Conservation (phyloP, 2,113 vertebrate species). For the Rhynchopsitta pachyrhyncha region DNA sequence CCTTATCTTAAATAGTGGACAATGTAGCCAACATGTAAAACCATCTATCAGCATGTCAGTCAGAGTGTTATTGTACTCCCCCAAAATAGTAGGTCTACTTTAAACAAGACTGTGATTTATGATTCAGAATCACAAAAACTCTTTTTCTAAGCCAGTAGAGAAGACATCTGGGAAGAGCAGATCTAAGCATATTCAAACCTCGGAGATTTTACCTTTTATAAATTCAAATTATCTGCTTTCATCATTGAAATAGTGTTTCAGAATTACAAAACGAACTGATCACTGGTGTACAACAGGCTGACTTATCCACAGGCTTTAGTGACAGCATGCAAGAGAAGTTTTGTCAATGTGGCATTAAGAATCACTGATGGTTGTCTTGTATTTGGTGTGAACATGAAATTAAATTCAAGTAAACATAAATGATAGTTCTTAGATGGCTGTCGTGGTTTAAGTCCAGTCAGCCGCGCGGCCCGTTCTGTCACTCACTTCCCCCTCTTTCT, state of each 20-base stretch:
- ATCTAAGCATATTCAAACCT: background rate
- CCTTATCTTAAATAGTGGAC: conserved; percentile 4
- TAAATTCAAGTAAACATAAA: background rate
- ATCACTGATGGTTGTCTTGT: background rate
- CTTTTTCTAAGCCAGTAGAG: background rate
- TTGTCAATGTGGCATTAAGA: background rate
- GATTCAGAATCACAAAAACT: background rate
- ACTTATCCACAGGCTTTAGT: background rate
- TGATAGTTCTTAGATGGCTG: background rate
- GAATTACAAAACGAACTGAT: background rate
- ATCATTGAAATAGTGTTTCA: background rate
- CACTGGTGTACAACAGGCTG: background rate
- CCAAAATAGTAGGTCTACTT: conserved; percentile 10
- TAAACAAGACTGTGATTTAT: conserved; percentile 4
- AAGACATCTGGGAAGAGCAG: background rate
- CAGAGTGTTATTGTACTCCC: background rate
- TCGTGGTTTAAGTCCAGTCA: too few relatives aligned
- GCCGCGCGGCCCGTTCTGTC: too few relatives aligned
- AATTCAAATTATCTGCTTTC: background rate
- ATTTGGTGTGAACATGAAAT: background rate
- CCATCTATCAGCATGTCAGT: conserved; percentile 1
- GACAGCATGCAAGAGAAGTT: background rate
- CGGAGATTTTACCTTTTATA: background rate
- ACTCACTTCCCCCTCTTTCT: too few relatives aligned
- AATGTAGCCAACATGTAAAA: background rate